A percentile compares a stretch with the other conserved stretches of the same genome.
Evolutionary conservation across 2,797 vertebrate genomes (phyloP).

Genomic region (Mormyrops attenuatus): DNA sequence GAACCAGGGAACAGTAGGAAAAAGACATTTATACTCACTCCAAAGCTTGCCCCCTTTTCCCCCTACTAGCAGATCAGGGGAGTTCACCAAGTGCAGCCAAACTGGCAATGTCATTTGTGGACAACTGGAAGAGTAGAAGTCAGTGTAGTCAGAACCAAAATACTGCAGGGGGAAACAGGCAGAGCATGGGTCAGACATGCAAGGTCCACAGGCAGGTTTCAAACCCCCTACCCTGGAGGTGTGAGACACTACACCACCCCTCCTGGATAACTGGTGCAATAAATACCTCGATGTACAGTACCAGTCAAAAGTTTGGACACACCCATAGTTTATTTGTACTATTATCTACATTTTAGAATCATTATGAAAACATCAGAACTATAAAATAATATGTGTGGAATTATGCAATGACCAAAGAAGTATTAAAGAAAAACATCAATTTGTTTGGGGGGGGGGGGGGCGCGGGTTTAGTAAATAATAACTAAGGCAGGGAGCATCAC

Average conservation of each 20-base stretch:
- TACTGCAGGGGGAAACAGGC: not conserved
- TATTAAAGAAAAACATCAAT: not conserved
- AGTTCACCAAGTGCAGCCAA: not conserved
- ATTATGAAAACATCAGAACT: not conserved
- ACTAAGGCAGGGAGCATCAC: not conserved
- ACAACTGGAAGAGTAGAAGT: not conserved
- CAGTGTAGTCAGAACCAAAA: not conserved
- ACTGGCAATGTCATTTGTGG: not conserved
- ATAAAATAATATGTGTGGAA: not conserved
- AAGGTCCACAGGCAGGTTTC: not conserved
- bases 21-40: not conserved
- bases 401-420: not conserved
- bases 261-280: not conserved
- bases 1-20: not conserved
- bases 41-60: not conserved
- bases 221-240: not conserved
- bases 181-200: not conserved
- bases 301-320: not conserved
- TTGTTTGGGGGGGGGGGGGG: not conserved
- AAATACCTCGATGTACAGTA: not conserved
- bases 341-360: not conserved
- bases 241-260: not conserved
- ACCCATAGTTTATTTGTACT: not conserved
- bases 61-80: not conserved
- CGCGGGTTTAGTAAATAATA: not conserved